These are phyloP conservation scores for Euphonia xanthogaster DNA, from an alignment of 2,797 vertebrate genomes.

Conservation along the genomic window DNA sequence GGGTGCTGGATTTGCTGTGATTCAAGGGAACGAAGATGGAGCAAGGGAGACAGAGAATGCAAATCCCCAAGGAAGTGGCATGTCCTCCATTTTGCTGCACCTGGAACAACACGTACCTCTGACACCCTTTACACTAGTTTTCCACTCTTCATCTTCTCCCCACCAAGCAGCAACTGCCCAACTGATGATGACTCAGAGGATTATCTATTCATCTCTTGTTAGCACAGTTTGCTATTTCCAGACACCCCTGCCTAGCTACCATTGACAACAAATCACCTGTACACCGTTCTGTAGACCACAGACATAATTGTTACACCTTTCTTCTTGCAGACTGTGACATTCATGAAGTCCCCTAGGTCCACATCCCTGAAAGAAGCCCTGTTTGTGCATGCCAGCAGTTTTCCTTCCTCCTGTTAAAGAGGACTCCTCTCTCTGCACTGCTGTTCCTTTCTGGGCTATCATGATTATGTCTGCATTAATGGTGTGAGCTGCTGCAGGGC, in stretches of 20 bases:
- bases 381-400: neutral
- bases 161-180: neutral
- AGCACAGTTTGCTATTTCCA: neutral
- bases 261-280: neutral
- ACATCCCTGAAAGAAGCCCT: neutral
- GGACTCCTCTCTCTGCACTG: neutral
- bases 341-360: neutral
- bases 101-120: rapidly evolving
- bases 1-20: neutral
- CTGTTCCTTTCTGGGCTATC: neutral
- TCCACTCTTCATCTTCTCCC: neutral
- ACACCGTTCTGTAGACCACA: neutral
- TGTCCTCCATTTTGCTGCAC: neutral
- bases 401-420: neutral
- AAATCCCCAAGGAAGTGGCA: neutral
- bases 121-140: neutral
- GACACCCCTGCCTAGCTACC: neutral
- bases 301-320: neutral
- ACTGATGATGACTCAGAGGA: neutral
- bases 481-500: neutral
- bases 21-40: neutral
- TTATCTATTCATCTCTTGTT: neutral
- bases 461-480: rapidly evolving
- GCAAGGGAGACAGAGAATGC: neutral
- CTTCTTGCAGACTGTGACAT: neutral